A percentile compares a stretch with the other conserved stretches of the same genome.
Conservation (phyloP, 2,888 invertebrate species). For the Cephalotes varians region DNA sequence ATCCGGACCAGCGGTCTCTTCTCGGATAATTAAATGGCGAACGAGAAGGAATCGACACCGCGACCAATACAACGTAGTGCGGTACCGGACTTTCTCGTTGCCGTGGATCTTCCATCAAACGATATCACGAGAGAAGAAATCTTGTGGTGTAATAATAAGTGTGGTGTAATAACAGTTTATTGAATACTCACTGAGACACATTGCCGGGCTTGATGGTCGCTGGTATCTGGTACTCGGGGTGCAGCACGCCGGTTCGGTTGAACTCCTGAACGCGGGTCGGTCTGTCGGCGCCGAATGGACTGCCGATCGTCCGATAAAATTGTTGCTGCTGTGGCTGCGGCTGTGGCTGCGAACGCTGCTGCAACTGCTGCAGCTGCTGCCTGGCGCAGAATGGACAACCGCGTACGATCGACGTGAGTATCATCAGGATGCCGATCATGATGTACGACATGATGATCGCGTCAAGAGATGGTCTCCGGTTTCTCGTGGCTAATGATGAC, state of each 20-base stretch:
- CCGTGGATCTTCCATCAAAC: neutral
- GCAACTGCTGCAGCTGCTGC: conserved; percentile 47
- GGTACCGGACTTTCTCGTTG: conserved; percentile 1
- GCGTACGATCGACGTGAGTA: conserved; percentile 60
- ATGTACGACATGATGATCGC: conserved; percentile 56
- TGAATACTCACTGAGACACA: conserved; percentile 83
- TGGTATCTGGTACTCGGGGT: conserved; percentile 84
- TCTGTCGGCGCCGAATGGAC: conserved; percentile 80
- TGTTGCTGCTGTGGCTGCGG: conserved; percentile 58
- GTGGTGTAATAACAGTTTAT: neutral
- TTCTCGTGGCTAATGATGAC: conserved; percentile 50
- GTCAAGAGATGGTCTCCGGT: conserved; percentile 10
- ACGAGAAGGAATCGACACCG: conserved; percentile 26
- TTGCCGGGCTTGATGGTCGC: conserved; percentile 82
- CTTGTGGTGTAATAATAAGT: neutral
- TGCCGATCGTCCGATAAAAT: conserved; percentile 72
- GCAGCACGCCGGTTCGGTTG: conserved; percentile 83
- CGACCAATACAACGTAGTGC: conserved; percentile 34
- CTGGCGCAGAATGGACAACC: conserved; percentile 73
- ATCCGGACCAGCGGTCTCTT: conserved; percentile 33
- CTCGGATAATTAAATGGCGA: conserved; percentile 40
- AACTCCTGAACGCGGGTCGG: conserved; percentile 82
- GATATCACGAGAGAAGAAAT: neutral
- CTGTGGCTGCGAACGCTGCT: conserved; percentile 61
- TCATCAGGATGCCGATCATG: conserved; percentile 59